These are phyloP conservation scores for Pemphigus obesinymphae DNA, from an alignment of 1,140 invertebrate species.

Conservation along the genomic window DNA sequence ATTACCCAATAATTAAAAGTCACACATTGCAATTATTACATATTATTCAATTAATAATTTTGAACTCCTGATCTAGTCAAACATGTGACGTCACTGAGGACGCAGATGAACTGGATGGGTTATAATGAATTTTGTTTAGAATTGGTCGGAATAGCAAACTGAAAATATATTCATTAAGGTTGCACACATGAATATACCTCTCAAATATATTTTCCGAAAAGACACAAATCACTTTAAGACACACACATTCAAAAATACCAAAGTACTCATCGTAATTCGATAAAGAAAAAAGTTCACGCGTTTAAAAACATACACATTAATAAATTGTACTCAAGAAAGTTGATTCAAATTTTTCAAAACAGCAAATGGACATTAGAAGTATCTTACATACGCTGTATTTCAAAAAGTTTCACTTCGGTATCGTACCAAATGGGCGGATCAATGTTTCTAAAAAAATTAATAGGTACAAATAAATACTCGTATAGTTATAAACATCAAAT, in stretches of 20 bases:
- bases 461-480: background rate
- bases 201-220: background rate
- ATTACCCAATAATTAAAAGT: too few species aligned
- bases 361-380: background rate
- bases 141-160: too few species aligned
- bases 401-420: constrained; percentile 97
- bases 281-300: background rate
- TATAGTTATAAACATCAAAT: background rate
- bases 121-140: too few species aligned
- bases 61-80: too few species aligned
- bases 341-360: background rate
- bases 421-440: constrained; percentile 99
- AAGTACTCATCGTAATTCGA: background rate
- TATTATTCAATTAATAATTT: too few species aligned
- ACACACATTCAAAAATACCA: background rate
- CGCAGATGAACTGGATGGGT: too few species aligned
- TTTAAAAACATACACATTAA: background rate
- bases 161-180: background rate
- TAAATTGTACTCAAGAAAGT: background rate
- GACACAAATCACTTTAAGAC: background rate
- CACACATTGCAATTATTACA: too few species aligned
- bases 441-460: constrained; percentile 71
- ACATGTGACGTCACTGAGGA: too few species aligned
- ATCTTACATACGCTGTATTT: constrained; percentile 82
- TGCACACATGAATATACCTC: background rate